These are phyloP conservation scores for Oscheius sp. DNA, from an alignment of 1,140 invertebrate genomes.

Conservation along the genomic window DNA sequence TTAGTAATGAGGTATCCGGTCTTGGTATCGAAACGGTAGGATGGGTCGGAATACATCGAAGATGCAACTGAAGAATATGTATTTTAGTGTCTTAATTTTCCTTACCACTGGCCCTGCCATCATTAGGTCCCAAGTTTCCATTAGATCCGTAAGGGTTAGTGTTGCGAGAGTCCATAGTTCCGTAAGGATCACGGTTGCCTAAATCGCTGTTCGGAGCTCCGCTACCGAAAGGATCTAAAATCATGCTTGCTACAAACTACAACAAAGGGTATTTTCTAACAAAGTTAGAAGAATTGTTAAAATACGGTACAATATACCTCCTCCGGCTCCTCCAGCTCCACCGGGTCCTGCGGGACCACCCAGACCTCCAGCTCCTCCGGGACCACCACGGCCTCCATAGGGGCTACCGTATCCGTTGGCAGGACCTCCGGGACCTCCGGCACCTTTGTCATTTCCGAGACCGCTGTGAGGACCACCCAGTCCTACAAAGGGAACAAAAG, in stretches of 20 bases:
- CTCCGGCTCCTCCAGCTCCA: conserved; percentile 39
- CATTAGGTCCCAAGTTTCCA: conserved; percentile 17
- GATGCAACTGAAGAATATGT: conserved; percentile 30
- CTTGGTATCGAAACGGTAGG: conserved; percentile 31
- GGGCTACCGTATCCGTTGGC: background rate
- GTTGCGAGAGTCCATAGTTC: no score
- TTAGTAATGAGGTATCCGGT: conserved; percentile 57
- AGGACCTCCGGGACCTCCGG: conserved; percentile 5
- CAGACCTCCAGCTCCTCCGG: conserved; percentile 2
- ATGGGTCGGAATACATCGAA: conserved; percentile 46
- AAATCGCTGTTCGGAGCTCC: conserved; percentile 11
- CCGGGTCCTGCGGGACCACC: conserved; percentile 14
- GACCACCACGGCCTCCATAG: conserved; percentile 13
- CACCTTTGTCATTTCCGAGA: background rate
- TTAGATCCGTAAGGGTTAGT: conserved; percentile 20
- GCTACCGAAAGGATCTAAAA: conserved; percentile 10
- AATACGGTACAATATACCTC: background rate
- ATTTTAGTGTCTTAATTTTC: background rate
- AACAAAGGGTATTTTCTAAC: background rate
- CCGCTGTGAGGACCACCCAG: background rate
- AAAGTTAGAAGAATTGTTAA: background rate
- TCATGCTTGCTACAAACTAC: background rate
- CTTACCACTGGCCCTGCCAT: conserved; percentile 14
- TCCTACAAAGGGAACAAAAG: conserved; percentile 23
- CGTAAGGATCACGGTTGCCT: conserved; percentile 21